Evolutionary conservation across 2,888 invertebrate genomes (phyloP).

Genomic region (Heliconius aoede): DNA sequence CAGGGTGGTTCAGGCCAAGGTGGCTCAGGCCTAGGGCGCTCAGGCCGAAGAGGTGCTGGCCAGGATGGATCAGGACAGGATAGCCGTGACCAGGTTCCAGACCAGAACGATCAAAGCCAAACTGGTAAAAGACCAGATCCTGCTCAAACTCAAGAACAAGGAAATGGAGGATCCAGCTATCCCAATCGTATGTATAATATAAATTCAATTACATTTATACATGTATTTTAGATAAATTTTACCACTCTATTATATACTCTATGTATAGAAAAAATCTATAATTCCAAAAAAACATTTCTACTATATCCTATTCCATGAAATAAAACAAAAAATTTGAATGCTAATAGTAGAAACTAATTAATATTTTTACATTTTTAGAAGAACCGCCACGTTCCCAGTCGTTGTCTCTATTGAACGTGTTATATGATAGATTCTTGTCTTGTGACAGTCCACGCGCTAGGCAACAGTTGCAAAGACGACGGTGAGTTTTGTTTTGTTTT

Average conservation of each 20-base stretch:
- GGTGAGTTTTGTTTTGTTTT: conserved; percentile 51
- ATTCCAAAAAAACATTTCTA: no score
- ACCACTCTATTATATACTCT: no score
- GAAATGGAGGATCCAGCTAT: background rate
- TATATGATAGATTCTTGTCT: conserved; percentile 64
- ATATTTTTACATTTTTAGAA: background rate
- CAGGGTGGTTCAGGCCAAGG: conserved; percentile 2
- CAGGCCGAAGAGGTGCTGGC: background rate
- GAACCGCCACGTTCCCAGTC: conserved; percentile 34
- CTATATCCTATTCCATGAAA: no score
- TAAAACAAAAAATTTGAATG: no score
- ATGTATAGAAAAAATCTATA: no score
- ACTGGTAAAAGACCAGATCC: background rate
- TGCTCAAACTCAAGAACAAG: conserved; percentile 13
- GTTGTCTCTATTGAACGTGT: conserved; percentile 54
- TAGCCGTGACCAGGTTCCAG: background rate
- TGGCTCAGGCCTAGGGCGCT: background rate
- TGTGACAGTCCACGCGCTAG: conserved; percentile 66
- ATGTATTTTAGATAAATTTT: no score
- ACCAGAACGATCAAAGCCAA: background rate
- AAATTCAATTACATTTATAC: background rate
- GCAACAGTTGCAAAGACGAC: conserved; percentile 59
- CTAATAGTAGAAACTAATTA: background rate
- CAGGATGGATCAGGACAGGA: background rate
- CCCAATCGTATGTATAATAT: conserved; percentile 12